A percentile compares a stretch with the other conserved stretches of the same genome.
These are phyloP conservation scores for Heterodera schachtii DNA, from an alignment of 1,140 invertebrate genomes.

Conservation along the genomic window DNA sequence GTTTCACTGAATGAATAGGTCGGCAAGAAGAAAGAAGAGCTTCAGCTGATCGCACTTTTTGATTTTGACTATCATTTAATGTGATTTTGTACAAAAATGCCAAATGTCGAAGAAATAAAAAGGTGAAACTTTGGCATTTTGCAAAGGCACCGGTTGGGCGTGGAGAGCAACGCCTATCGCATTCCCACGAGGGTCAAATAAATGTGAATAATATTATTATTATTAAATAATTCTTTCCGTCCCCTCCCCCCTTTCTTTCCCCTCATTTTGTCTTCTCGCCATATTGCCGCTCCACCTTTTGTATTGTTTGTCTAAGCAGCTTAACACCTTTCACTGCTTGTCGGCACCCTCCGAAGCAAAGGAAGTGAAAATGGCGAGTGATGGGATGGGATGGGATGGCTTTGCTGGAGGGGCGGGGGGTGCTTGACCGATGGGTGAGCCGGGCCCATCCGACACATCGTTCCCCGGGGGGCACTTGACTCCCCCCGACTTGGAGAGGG, in stretches of 20 bases:
- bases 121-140: too few species aligned
- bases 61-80: too few species aligned
- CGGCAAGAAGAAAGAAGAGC: neutral
- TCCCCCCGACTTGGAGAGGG: neutral
- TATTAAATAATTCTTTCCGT: too few species aligned
- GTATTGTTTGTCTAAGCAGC: neutral
- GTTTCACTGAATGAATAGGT: conserved; percentile 20
- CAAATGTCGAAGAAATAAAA: too few species aligned
- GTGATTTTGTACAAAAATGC: too few species aligned
- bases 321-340: neutral
- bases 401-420: too few species aligned
- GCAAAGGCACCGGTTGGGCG: too few species aligned
- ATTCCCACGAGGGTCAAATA: too few species aligned
- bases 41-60: too few species aligned
- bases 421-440: neutral
- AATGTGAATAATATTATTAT: too few species aligned
- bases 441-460: neutral
- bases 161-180: too few species aligned
- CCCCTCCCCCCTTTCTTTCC: too few species aligned
- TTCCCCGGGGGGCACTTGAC: neutral
- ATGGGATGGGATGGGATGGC: neutral
- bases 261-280: neutral
- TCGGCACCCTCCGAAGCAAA: neutral
- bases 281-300: neutral
- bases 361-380: neutral